Evolutionary conservation across 2,113 vertebrate species (phyloP), one percentile per base, ranked within the genome.

Genomic region (Cariama cristata): DNA sequence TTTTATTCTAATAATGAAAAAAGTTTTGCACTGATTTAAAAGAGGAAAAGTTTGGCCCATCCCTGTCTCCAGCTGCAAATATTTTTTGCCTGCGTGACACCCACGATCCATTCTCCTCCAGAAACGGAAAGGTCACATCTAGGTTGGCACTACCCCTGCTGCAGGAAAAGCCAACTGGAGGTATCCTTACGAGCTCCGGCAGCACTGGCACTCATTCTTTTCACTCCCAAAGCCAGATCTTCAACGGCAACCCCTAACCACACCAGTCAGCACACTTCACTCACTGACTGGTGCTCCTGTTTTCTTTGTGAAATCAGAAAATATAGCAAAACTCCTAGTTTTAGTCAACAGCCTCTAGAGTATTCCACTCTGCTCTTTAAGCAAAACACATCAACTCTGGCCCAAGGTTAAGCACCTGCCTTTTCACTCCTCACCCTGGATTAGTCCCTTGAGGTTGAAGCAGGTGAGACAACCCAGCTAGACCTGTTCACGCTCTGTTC

Each of bases 311-410:
- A 85, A n/a, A 9, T 75, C 40, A 42, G 12, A 80, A 80, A 50
- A 59, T 1, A 4, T 2, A 22, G 27, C 15, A 88, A 14, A 88
- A 33, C 4, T 69, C 11, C 27, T 42, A 2, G 0, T 71, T 83
- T 59, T 32, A 60, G 7, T 12, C 28, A 58, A 45, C 28, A 75
- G 32, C 15, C 27, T 62, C 69, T 30, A 18, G 20, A 67, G 33
- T 23, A 62, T 38, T 79, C 75, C 38, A 45, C 4, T 32, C 40
- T 35, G 35, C 10, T 64, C 42, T 49, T 77, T 32, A 71, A 56
- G 59, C 35, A 67, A 63, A 69, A 44, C 32, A 7, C 16, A 23
- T 27, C 13, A 56, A 12, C 35, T 47, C 50, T 42, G 55, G 20
- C 59, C 45, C 58, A 38, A 60, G n/a, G 19, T 12, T 28, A 33